These are phyloP conservation scores for Scomber japonicus DNA, from an alignment of 2,113 vertebrate genomes.

Conservation along the genomic window DNA sequence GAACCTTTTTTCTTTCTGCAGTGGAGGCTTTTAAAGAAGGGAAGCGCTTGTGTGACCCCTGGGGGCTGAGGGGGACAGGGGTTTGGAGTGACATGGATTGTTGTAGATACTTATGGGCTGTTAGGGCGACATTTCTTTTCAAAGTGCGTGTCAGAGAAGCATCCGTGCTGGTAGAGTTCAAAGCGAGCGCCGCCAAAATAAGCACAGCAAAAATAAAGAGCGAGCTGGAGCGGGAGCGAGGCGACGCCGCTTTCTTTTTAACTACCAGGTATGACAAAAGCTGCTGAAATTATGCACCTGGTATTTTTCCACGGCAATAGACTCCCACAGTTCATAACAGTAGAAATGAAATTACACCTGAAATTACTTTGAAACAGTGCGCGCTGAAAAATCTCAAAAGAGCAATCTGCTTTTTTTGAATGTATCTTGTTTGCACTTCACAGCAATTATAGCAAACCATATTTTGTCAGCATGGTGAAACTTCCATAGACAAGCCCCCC, in stretches of 20 bases:
- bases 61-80: slow-evolving; percentile 33
- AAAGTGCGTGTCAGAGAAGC: slow-evolving; percentile 57
- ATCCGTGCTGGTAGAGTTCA: slow-evolving; percentile 47
- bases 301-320: slow-evolving; percentile 50
- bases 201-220: slow-evolving; percentile 39
- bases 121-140: slow-evolving; percentile 62
- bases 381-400: slow-evolving; percentile 43
- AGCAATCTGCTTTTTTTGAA: slow-evolving; percentile 65
- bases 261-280: slow-evolving; percentile 56
- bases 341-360: slow-evolving; percentile 71
- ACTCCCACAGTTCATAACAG: slow-evolving; percentile 61
- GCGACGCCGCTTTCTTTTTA: slow-evolving; percentile 40
- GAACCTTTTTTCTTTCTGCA: slow-evolving; percentile 53
- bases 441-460: slow-evolving; percentile 59
- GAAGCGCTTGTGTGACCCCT: slow-evolving; percentile 60
- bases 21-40: slow-evolving; percentile 60
- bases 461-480: slow-evolving; percentile 65
- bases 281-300: slow-evolving; percentile 73
- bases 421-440: slow-evolving; percentile 64
- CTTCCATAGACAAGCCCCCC: slow-evolving; percentile 14
- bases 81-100: slow-evolving; percentile 65
- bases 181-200: slow-evolving; percentile 34
- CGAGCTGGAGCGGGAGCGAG: neutral
- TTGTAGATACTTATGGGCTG: slow-evolving; percentile 64
- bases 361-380: slow-evolving; percentile 65